phyloP scores from a whole-genome alignment of 2,797 vertebrate genomes.

The Micropoecilia bifurca region DNA sequence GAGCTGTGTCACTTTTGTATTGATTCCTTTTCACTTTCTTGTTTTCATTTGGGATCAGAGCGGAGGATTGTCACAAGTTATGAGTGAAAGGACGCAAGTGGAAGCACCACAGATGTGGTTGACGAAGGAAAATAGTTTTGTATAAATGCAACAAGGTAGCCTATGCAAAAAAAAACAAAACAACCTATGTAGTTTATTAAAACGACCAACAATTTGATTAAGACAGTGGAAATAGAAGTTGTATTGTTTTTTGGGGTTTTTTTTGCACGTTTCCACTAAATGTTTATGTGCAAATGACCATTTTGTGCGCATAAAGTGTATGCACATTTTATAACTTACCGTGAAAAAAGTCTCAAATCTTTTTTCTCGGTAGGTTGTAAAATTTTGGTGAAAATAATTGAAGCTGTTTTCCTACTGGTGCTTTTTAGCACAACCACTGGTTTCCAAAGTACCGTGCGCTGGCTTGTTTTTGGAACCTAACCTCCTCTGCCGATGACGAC shows the following conservation, averaged over 20 bases:
- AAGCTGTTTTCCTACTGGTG: background rate
- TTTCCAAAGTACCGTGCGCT: slow-evolving; percentile 15
- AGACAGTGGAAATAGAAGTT: background rate
- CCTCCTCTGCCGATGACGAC: slow-evolving; percentile 16
- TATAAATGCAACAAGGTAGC: background rate
- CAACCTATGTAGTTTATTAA: background rate
- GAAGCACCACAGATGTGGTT: background rate
- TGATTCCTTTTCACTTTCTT: background rate
- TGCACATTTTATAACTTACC: no score
- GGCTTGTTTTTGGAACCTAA: slow-evolving; percentile 20
- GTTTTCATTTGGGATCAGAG: background rate
- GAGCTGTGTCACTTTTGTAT: background rate
- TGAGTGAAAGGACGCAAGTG: background rate
- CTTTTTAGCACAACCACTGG: background rate
- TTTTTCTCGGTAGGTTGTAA: background rate
- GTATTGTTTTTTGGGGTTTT: no score
- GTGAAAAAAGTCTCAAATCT: background rate
- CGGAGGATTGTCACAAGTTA: background rate
- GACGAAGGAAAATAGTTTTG: background rate
- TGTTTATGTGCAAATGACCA: background rate
- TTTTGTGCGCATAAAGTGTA: no score
- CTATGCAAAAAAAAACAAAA: no score
- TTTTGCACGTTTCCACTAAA: background rate
- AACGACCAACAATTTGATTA: background rate
- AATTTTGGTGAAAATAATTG: background rate